These are phyloP conservation scores for Ciconia maguari DNA, from an alignment of 2,113 vertebrate genomes.

Conservation along the genomic window DNA sequence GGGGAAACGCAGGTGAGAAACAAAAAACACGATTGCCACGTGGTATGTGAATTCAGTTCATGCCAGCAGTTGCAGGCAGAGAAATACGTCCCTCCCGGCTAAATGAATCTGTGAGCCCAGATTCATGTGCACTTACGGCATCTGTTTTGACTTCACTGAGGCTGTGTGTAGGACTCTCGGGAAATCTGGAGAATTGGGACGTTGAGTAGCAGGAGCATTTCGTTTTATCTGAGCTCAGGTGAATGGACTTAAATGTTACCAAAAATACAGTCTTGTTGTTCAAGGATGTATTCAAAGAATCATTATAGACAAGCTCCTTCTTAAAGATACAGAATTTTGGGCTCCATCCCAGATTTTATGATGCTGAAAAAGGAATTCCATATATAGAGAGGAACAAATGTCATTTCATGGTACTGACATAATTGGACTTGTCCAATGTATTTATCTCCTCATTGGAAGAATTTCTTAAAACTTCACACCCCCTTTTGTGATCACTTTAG, in stretches of 20 bases:
- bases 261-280: background rate
- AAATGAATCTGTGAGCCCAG: background rate
- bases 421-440: background rate
- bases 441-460: background rate
- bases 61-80: background rate
- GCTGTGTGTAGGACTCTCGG: background rate
- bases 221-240: background rate
- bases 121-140: background rate
- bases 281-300: background rate
- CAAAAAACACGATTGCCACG: background rate
- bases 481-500: background rate
- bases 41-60: background rate
- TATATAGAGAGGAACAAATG: background rate
- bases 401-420: background rate
- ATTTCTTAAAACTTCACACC: background rate
- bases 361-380: background rate
- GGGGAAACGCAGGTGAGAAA: conserved; percentile 21
- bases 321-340: background rate
- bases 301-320: background rate
- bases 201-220: background rate
- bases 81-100: background rate
- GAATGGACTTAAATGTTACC: background rate
- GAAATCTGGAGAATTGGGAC: background rate
- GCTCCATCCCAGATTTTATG: background rate
- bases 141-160: background rate